Base-by-base conservation (phyloP, 2,888 invertebrate genomes). In the Oscheius sp. region DNA sequence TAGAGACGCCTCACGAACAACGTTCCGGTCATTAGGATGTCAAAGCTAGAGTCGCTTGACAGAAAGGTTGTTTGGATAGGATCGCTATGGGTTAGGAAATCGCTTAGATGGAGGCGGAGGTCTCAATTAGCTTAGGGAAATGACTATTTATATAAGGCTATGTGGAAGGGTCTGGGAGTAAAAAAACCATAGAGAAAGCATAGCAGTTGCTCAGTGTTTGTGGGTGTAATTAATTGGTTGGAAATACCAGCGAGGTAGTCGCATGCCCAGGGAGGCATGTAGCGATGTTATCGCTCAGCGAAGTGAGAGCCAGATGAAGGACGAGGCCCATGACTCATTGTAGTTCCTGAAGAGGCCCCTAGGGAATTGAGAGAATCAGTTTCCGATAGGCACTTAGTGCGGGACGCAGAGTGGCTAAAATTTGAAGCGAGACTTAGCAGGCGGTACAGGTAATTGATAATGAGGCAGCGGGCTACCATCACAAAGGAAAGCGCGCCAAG, bases 401-500 rank as follows among this genome's bases (percentile, higher is more conserved):
- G n/a, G 41, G 41, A 41, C 41, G 12, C 14, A 41, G 20, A 41
- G 12, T 41, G 41, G 12, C n/a, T 17, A 41, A 12, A 20, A 36
- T 20, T 41, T 41, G 4, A 17, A 3, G 20, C n/a, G 41, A 41
- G 12, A 41, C n/a, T 54, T 54, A 54, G 32, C 33, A 17, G 36
- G 36, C 14, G n/a, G 36, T 32, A 54, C 17, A 44, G 44, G 28
- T 44, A 44, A 59, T 44, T 41, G 59, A 59, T 44, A 28, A n/a
- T 41, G 14, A 44, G 59, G 44, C 59, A 59, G 59, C 59, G 44
- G 59, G 59, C 59, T 59, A 30, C 44, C 59, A 44, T 30, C 44
- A 59, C 59, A 59, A 59, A 59, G 59, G 59, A 59, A 59, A 59
- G 59, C 59, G 59, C 59, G 59, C 59, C 59, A 59, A 59, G 59